Conservation (phyloP, 2,113 vertebrate genomes). For the Ploceus nigricollis region DNA sequence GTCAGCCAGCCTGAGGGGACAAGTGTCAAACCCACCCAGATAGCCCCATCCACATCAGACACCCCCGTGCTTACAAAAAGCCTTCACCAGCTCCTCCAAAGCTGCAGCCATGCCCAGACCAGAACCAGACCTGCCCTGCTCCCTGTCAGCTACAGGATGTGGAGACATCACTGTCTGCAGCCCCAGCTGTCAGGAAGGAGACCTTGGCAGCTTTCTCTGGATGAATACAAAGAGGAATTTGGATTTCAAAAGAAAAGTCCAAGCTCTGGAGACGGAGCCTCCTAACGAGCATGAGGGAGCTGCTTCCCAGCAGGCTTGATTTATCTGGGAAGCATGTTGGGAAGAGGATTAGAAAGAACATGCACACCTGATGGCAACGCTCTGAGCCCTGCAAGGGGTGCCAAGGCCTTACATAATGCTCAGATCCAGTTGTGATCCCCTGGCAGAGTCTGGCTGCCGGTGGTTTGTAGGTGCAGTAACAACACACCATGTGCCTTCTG, state of each 20-base stretch:
- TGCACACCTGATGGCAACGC: conserved; percentile 11
- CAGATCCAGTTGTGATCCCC: conserved; percentile 10
- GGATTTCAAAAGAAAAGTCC: background rate
- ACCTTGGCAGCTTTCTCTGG: background rate
- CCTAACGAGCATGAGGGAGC: background rate
- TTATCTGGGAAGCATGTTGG: conserved; percentile 5
- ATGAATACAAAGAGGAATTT: background rate
- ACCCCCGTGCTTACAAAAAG: background rate
- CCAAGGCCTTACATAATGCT: conserved; percentile 38
- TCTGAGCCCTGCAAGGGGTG: background rate
- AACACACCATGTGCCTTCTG: conserved; percentile 29
- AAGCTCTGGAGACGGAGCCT: background rate
- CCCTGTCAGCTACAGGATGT: background rate
- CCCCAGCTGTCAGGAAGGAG: background rate
- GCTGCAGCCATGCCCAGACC: conserved; percentile 28
- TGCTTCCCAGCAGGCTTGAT: background rate
- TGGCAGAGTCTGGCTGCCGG: conserved; percentile 26
- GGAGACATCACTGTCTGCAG: background rate
- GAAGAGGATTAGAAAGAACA: conserved; percentile 46
- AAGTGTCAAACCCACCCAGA: background rate
- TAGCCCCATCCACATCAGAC: background rate
- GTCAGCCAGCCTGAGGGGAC: background rate
- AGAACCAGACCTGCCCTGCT: background rate
- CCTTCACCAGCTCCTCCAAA: background rate
- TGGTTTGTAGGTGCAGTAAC: conserved; percentile 28